These are phyloP conservation scores for Phoebastria nigripes DNA, from an alignment of 2,797 vertebrate genomes.

Conservation along the genomic window DNA sequence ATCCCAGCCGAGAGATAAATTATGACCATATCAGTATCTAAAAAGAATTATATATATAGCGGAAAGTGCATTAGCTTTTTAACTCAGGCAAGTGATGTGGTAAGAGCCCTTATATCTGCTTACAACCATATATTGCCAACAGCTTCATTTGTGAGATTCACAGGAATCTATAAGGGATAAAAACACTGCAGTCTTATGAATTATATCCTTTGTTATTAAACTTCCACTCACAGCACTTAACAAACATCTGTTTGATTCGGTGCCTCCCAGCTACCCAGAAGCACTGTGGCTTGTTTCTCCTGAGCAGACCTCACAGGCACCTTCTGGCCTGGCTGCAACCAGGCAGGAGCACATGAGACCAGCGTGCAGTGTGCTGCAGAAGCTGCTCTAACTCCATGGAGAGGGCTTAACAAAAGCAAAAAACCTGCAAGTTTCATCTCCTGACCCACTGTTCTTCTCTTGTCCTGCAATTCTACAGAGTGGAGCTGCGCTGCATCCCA, in stretches of 20 bases:
- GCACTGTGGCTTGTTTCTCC: background rate
- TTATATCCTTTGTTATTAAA: accelerated
- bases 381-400: background rate
- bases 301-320: background rate
- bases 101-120: background rate
- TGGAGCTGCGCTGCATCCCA: accelerated
- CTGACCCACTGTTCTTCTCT: background rate
- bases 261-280: background rate
- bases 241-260: background rate
- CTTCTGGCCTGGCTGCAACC: background rate
- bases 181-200: background rate
- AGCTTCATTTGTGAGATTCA: background rate
- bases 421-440: background rate
- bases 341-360: accelerated
- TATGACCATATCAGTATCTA: slow-evolving; percentile 93
- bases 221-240: background rate
- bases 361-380: background rate
- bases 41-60: background rate
- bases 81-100: accelerated
- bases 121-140: background rate
- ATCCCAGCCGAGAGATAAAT: slow-evolving; percentile 95
- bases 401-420: background rate
- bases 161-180: background rate
- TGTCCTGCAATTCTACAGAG: background rate
- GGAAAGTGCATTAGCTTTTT: background rate